Percentiles rank a stretch among this genome's conserved stretches.
These are phyloP conservation scores for Limenitis camilla DNA, from an alignment of 2,888 invertebrate species.

Conservation along the genomic window DNA sequence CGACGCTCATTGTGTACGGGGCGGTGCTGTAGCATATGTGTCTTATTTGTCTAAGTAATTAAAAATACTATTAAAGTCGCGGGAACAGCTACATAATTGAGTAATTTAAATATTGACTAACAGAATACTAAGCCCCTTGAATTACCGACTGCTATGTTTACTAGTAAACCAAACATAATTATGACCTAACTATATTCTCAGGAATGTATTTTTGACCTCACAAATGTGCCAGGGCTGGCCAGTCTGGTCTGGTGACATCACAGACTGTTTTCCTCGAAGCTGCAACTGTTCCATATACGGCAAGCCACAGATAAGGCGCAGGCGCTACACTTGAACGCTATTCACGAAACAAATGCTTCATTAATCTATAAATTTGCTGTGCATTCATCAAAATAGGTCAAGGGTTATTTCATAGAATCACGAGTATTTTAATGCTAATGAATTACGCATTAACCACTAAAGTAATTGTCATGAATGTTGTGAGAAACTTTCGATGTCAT, in stretches of 20 bases:
- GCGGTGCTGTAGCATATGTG: too few species aligned
- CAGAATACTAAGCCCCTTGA: too few species aligned
- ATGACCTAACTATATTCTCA: constrained; percentile 3
- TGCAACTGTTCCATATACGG: constrained; percentile 17
- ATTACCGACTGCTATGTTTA: not conserved
- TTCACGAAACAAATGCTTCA: not conserved
- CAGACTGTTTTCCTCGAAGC: constrained; percentile 25
- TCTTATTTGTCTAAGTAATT: too few species aligned
- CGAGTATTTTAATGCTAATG: too few species aligned
- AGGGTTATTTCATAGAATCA: too few species aligned
- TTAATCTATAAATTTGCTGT: not conserved
- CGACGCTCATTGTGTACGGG: too few species aligned
- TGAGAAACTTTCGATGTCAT: too few species aligned
- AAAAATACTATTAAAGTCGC: too few species aligned
- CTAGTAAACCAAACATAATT: not conserved
- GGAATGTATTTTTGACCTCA: constrained; percentile 8
- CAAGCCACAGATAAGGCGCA: constrained; percentile 1
- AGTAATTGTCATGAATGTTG: too few species aligned
- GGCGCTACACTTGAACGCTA: not conserved
- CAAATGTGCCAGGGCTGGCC: constrained; percentile 23
- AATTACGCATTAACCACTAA: too few species aligned
- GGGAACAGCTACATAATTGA: too few species aligned
- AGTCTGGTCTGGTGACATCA: constrained; percentile 19
- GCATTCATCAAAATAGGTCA: not conserved
- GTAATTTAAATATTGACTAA: too few species aligned